These are phyloP conservation scores for Phengaris arion DNA, from an alignment of 2,888 invertebrate genomes.

Conservation along the genomic window DNA sequence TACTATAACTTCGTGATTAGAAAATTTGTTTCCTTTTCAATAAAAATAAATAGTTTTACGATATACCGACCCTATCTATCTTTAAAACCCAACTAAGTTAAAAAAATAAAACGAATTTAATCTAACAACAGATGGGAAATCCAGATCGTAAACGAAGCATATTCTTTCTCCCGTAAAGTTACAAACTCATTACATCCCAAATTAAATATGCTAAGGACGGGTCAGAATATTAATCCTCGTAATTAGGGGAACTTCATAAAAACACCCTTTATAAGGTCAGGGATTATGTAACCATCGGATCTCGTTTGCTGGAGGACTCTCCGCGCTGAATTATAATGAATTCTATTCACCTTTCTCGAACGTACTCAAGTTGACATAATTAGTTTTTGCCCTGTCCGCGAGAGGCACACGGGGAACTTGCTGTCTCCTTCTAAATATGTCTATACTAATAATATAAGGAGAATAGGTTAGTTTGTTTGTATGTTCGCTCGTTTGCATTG, in stretches of 20 bases:
- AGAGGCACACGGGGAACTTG: neutral
- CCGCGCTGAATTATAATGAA: slow-evolving; percentile 17
- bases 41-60: no score
- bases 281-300: slow-evolving; percentile 13
- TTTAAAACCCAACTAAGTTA: neutral
- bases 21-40: no score
- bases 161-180: slow-evolving; percentile 41
- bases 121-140: slow-evolving; percentile 33
- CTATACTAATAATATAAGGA: no score
- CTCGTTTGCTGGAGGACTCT: slow-evolving; percentile 9
- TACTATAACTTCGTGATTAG: no score
- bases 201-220: slow-evolving; percentile 53
- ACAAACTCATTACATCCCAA: slow-evolving; percentile 45
- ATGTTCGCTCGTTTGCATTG: no score
- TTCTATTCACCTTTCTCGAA: slow-evolving; percentile 59
- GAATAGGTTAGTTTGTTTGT: no score
- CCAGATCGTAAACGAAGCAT: slow-evolving; percentile 26
- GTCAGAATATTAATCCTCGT: slow-evolving; percentile 72
- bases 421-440: neutral
- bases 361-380: slow-evolving; percentile 9
- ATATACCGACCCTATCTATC: no score
- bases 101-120: slow-evolving; percentile 30
- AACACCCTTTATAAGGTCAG: slow-evolving; percentile 24
- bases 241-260: slow-evolving; percentile 40
- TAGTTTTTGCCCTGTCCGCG: neutral